Evolutionary conservation across 2,888 invertebrate genomes (phyloP).

Genomic region (Hipparchia sbordonii): DNA sequence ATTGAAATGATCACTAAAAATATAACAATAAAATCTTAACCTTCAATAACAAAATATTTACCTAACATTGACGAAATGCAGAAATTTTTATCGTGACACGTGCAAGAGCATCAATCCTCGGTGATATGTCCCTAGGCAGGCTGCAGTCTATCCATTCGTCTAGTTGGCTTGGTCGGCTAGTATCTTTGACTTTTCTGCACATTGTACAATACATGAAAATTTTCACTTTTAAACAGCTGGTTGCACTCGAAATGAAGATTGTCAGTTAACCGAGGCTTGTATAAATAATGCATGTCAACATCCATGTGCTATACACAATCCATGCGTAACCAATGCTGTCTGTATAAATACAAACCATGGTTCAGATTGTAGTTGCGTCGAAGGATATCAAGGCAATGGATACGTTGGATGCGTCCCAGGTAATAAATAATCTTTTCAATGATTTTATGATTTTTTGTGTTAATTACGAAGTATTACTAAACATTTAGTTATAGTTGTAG

Average conservation of each 20-base stretch:
- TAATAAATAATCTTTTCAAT: constrained; percentile 55
- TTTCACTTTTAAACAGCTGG: constrained; percentile 84
- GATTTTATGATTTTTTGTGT: neutral
- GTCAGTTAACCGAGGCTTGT: constrained; percentile 93
- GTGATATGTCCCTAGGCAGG: too few relatives aligned
- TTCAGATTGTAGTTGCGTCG: constrained; percentile 92
- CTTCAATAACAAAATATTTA: too few relatives aligned
- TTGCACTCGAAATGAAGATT: constrained; percentile 94
- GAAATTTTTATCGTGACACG: too few relatives aligned
- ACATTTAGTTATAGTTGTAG: constrained; percentile 57
- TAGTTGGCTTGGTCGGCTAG: too few relatives aligned
- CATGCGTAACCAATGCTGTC: constrained; percentile 91
- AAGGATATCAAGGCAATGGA: constrained; percentile 94
- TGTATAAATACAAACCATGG: constrained; percentile 95
- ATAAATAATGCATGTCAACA: constrained; percentile 92
- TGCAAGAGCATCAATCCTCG: too few relatives aligned
- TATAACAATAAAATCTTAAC: too few relatives aligned
- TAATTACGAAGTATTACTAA: neutral
- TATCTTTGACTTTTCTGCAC: constrained; percentile 19
- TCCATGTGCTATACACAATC: constrained; percentile 93
- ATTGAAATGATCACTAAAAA: too few relatives aligned
- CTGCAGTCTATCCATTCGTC: too few relatives aligned
- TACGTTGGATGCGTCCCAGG: constrained; percentile 91
- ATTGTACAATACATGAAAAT: constrained; percentile 35
- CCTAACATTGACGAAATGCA: too few relatives aligned